Evolutionary conservation across 2,113 vertebrate genomes (phyloP).

Genomic region (Ammospiza caudacuta): DNA sequence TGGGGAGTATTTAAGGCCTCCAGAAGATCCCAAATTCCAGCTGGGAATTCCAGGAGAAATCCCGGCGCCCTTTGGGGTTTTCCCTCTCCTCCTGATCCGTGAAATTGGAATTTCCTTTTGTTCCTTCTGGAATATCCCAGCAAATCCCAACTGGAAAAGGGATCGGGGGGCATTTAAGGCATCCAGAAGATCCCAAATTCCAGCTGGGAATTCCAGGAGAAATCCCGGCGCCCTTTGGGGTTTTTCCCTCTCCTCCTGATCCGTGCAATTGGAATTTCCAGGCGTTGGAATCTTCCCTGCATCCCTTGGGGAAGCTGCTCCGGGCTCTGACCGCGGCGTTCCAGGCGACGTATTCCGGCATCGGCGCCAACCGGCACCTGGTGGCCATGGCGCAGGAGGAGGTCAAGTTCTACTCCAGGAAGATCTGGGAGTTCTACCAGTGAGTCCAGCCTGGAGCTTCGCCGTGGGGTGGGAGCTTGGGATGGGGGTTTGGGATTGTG

Average conservation of each 20-base stretch:
- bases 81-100: too few relatives aligned
- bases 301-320: conserved; percentile 77
- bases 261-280: background rate
- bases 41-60: background rate
- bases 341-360: conserved; percentile 73
- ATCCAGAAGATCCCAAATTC: background rate
- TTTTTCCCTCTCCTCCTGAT: background rate
- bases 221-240: too few relatives aligned
- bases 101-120: background rate
- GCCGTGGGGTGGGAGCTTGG: background rate
- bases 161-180: background rate
- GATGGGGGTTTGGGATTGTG: rapidly evolving
- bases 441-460: background rate
- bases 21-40: background rate
- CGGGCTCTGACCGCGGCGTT: conserved; percentile 64
- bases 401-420: conserved; percentile 69
- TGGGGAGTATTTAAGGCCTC: background rate
- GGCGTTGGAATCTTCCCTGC: conserved; percentile 67
- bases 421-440: conserved; percentile 77
- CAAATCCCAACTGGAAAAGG: too few relatives aligned
- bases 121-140: too few relatives aligned
- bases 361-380: conserved; percentile 76
- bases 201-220: background rate
- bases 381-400: conserved; percentile 79
- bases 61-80: too few relatives aligned